Evolutionary conservation across 2,113 vertebrate genomes (phyloP).

Genomic region (Salvator merianae): DNA sequence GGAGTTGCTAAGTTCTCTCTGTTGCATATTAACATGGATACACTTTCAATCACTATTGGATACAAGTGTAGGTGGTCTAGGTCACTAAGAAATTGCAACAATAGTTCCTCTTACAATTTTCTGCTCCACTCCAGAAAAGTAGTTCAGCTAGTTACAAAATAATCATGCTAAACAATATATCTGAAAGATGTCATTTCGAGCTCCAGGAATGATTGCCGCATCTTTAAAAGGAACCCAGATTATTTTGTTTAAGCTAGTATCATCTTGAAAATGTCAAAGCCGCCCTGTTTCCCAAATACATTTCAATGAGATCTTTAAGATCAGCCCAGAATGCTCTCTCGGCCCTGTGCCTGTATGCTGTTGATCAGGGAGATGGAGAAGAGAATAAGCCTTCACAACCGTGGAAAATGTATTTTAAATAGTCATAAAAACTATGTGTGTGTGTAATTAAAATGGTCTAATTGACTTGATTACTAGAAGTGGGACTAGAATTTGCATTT

Average conservation of each 20-base stretch:
- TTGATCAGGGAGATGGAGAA: background rate
- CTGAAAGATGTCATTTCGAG: background rate
- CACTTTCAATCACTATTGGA: background rate
- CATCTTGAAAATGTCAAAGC: background rate
- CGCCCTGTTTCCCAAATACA: background rate
- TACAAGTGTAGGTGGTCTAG: background rate
- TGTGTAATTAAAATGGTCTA: too few relatives aligned
- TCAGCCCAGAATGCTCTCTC: background rate
- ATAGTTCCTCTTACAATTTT: conserved; percentile 4
- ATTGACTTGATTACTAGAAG: background rate
- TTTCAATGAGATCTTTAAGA: background rate
- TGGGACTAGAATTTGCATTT: background rate
- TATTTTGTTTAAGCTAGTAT: background rate
- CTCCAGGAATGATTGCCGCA: background rate
- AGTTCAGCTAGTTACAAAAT: conserved; percentile 8
- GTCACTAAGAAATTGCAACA: background rate
- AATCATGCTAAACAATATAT: background rate
- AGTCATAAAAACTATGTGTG: background rate
- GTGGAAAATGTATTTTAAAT: background rate
- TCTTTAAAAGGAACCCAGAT: background rate
- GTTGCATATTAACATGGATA: background rate
- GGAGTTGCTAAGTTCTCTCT: background rate
- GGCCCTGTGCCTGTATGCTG: too few relatives aligned
- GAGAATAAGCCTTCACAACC: background rate
- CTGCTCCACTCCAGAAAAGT: background rate